Evolutionary conservation across 2,797 vertebrate genomes (phyloP).

Genomic region (Todus mexicanus): DNA sequence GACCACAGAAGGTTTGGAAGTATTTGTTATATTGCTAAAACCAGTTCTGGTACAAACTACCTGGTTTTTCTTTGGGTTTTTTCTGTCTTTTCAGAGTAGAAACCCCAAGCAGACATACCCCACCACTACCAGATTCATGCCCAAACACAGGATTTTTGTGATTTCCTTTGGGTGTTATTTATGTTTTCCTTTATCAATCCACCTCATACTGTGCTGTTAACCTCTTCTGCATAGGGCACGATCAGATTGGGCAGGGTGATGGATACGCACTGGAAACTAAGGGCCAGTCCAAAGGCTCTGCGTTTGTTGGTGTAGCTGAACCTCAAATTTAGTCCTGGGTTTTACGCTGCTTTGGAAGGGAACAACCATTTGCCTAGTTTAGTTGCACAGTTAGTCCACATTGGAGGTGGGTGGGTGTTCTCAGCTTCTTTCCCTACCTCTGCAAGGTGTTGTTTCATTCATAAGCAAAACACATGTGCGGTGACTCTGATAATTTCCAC

Average conservation of each 20-base stretch:
- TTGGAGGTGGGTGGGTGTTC: not conserved
- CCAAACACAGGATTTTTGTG: not conserved
- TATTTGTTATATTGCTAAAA: not conserved
- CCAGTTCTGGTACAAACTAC: not conserved
- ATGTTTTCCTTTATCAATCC: not conserved
- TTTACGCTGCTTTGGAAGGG: not conserved
- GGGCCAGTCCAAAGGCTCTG: not conserved
- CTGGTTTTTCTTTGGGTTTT: rapidly evolving
- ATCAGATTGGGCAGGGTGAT: not conserved
- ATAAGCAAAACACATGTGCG: not conserved
- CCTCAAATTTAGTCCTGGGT: not conserved
- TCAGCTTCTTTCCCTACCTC: not conserved
- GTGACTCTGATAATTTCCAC: not conserved
- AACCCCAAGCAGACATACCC: not conserved
- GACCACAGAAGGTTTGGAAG: not conserved
- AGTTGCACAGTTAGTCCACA: no score
- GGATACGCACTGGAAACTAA: not conserved
- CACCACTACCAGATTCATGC: not conserved
- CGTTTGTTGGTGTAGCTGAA: not conserved
- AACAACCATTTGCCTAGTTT: not conserved
- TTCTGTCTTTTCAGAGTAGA: not conserved
- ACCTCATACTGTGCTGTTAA: not conserved
- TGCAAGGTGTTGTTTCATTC: not conserved
- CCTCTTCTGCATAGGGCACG: not conserved
- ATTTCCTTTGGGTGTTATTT: not conserved